Base-by-base conservation (phyloP, 2,888 invertebrate genomes). In the Gandaritis pyraliata region DNA sequence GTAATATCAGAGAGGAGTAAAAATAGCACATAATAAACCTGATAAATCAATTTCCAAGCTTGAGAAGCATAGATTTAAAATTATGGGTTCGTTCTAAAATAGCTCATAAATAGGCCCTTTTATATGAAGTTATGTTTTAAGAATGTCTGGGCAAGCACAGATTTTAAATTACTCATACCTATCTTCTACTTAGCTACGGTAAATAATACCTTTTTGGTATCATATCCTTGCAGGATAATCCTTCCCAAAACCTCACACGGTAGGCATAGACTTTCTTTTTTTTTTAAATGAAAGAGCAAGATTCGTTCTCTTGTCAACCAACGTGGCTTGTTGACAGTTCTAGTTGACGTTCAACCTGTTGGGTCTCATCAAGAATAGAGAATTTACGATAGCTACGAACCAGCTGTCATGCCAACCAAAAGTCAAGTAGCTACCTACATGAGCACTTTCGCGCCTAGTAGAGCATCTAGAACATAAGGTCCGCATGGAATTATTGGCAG, bases 1-100 rank as follows among this genome's bases (percentile, higher is more conserved):
- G 58, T 50, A 55, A 30, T 47, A 52, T 50, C 18, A 0, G 18
- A 52, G 30, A 41, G 33, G 18, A 46, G 13, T 38, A 45, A 36
- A 23, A 54, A 53, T 53, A 33, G 53, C 53, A 45, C 50, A 52
- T 51, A 46, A 52, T 58, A 6, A 45, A 16, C 13, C 55, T 39
- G 29, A 48, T 47, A 47, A 48, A 30, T 47, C 29, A 29, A 55
- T 38, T 47, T 54, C 18, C 36, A 10, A 54, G 46, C 23, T n/a
- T 10, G 18, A 16, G n/a, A 46, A 23, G 29, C 33, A 33, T n/a
- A n/a, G 1, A 29, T 46, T 23, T 36, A 4, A 49, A 49, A 36
- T 36, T 1, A 10, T 33, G 33, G 30, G 30, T 30, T 33, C 30
- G 30, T 30, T 33, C 13, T 33, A 33, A 13, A 33, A 15, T 47